Conservation (phyloP, 2,797 vertebrate genomes). For the Uromys caudimaculatus region DNA sequence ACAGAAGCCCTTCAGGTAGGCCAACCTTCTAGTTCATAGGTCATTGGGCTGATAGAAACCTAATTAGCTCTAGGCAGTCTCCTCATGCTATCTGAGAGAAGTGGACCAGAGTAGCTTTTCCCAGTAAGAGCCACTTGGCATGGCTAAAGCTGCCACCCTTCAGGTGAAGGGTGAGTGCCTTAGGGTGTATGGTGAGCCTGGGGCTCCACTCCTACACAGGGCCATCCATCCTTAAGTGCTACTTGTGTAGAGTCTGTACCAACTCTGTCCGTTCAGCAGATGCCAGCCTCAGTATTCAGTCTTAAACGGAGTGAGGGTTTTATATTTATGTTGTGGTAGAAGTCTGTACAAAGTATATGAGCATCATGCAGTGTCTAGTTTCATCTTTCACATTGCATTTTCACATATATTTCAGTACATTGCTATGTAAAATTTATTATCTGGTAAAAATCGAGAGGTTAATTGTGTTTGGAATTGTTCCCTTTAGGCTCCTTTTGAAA, state of each 20-base stretch:
- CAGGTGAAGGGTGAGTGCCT: neutral
- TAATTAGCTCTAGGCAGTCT: neutral
- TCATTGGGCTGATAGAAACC: neutral
- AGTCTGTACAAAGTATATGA: neutral
- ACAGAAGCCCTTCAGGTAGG: neutral
- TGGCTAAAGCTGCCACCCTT: neutral
- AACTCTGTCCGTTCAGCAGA: neutral
- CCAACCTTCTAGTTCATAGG: neutral
- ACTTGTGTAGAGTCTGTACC: neutral
- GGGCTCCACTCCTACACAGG: neutral
- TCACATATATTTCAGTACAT: neutral
- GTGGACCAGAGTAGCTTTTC: neutral
- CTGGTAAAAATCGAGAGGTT: neutral
- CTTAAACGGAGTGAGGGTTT: conserved; percentile 4
- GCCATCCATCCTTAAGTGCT: neutral
- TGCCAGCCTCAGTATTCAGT: neutral
- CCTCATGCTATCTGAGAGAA: neutral
- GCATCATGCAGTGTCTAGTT: neutral
- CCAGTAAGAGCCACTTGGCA: neutral
- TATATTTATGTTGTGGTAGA: neutral
- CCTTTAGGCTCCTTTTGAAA: conserved; percentile 7
- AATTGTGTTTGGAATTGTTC: conserved; percentile 24
- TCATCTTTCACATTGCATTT: neutral
- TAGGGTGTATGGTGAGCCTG: neutral
- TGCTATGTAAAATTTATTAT: neutral